Base-by-base conservation (phyloP, 35 echinoderm and acorn worm genomes). In the Acanthaster planci region DNA sequence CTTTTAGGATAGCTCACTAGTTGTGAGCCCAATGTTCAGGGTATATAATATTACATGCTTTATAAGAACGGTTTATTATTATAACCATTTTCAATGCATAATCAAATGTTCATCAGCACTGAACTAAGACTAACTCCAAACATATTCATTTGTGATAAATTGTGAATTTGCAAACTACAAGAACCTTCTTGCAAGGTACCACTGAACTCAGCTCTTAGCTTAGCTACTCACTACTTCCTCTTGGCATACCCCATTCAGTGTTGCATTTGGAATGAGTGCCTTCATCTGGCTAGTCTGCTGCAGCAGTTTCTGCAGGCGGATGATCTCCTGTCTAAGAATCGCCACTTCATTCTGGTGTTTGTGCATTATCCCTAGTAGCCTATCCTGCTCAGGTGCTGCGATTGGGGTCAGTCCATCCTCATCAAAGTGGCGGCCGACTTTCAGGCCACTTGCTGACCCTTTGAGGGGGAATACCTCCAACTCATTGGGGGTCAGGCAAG, bases 361-460 rank as follows among this genome's bases (percentile, higher is more conserved):
- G 30, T 89, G 51, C 54, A 89, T 84, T 29, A 97, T 81, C 7
- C 78, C 94, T 39, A 92, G 42, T 47, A 97, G 57, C 39, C 86
- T 75, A 39, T 80, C 79, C 77, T 97, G 94, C 36, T 57, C 26
- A 22, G 82, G 77, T 22, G 78, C 60, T 29, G 83, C 53, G 14
- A 92, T 58, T 31, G 76, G 55, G 3, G 94, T 97, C 90, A 97
- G 55, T 9, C 94, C 94, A 77, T 97, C 94, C 35, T 89, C 79
- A 72, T 92, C 94, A 18, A 97, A 77, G 55, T 92, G 94, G 23
- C 83, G 79, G 8, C 93, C 93, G 22, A 95, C 84, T 34, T 80
- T 76, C 75, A 97, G 83, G 19, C 58, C 58, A 51, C 94, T 85
- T 5, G 81, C 12, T 14, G 81, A 83, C 21, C 19, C 64, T 34